Conservation (phyloP, 2,113 vertebrate genomes). For the Martes martes region DNA sequence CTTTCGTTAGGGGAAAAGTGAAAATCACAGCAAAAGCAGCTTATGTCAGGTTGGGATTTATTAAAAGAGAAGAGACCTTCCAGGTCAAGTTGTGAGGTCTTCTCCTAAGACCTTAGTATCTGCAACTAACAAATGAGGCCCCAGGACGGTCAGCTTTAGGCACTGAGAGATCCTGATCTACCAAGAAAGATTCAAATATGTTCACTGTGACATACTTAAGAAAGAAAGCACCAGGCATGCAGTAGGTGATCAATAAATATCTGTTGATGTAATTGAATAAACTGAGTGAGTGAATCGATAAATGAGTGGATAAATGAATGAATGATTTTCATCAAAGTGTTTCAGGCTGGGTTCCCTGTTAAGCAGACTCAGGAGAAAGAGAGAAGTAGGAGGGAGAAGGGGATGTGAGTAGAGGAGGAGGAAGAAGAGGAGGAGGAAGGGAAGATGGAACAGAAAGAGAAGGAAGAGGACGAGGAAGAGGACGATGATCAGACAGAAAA, state of each 20-base stretch:
- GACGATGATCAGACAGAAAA: not conserved
- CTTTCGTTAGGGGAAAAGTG: not conserved
- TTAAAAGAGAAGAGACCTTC: not conserved
- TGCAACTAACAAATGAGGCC: not conserved
- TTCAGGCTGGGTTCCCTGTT: not conserved
- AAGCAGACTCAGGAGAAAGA: not conserved
- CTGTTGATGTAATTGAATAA: not conserved
- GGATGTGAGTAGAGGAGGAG: not conserved
- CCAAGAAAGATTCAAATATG: not conserved
- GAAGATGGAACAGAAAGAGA: not conserved
- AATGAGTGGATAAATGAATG: not conserved
- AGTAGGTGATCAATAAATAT: not conserved
- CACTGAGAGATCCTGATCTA: not conserved
- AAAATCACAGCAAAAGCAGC: not conserved
- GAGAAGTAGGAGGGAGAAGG: no score
- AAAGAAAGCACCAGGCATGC: not conserved
- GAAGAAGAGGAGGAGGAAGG: no score
- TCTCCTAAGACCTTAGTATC: not conserved
- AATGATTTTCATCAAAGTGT: not conserved
- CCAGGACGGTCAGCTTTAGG: not conserved
- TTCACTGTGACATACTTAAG: not conserved
- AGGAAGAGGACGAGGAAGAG: not conserved
- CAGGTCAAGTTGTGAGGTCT: not conserved
- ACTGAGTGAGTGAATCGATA: not conserved
- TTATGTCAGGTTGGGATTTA: not conserved